Conservation (phyloP, 2,113 vertebrate species). For the Ciconia stormi region DNA sequence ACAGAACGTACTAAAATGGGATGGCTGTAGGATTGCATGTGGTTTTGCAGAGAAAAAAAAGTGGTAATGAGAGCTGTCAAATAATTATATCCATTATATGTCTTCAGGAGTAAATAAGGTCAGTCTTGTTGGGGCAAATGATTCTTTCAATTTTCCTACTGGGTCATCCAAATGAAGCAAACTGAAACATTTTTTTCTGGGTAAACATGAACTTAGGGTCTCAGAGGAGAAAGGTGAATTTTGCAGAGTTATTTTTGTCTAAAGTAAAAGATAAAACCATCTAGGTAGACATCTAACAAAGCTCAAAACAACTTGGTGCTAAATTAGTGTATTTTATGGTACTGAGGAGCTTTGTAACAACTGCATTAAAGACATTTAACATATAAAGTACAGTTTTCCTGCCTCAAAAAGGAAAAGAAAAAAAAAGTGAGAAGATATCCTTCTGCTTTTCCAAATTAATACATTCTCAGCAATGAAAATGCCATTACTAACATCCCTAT, state of each 20-base stretch:
- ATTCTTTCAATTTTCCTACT: background rate
- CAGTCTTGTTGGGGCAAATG: background rate
- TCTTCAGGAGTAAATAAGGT: background rate
- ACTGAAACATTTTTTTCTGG: background rate
- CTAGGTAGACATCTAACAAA: background rate
- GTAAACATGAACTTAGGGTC: background rate
- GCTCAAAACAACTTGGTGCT: background rate
- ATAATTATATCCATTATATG: background rate
- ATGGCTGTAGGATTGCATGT: background rate
- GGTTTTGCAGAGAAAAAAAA: background rate
- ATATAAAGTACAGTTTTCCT: background rate
- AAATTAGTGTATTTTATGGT: background rate
- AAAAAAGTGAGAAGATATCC: background rate
- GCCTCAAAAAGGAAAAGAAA: background rate
- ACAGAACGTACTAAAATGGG: background rate
- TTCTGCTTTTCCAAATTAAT: background rate
- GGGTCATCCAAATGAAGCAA: background rate
- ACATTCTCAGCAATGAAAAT: constrained; percentile 10
- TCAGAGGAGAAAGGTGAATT: constrained; percentile 11
- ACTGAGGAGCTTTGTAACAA: background rate
- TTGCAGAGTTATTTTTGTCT: background rate
- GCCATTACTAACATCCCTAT: background rate
- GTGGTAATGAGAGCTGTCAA: background rate
- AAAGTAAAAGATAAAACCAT: background rate
- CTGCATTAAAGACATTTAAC: background rate